A percentile compares a stretch with the other conserved stretches of the same genome.
These are phyloP conservation scores for Erynnis tages DNA, from an alignment of 2,888 invertebrate species.

Conservation along the genomic window DNA sequence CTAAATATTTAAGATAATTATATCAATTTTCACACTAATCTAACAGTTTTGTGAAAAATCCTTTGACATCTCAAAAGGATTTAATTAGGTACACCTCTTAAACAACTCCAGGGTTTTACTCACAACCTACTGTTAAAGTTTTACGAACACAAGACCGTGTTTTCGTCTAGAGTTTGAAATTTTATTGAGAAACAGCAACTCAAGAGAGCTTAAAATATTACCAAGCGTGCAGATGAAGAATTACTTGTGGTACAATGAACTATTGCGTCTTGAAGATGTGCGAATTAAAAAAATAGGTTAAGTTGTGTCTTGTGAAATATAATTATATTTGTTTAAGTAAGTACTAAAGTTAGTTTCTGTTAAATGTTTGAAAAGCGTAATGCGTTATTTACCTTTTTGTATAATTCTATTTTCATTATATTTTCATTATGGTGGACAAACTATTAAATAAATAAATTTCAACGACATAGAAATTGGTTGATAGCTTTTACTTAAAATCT, in stretches of 20 bases:
- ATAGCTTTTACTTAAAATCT: too few species aligned
- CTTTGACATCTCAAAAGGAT: neutral
- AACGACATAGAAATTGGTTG: too few species aligned
- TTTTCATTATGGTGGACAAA: too few species aligned
- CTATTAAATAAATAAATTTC: too few species aligned
- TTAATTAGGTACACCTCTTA: neutral
- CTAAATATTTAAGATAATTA: neutral
- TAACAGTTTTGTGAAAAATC: too few species aligned
- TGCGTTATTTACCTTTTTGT: too few species aligned
- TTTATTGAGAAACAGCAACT: constrained; percentile 12
- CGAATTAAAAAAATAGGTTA: too few species aligned
- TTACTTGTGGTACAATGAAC: constrained; percentile 15
- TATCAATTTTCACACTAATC: too few species aligned
- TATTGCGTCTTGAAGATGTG: neutral
- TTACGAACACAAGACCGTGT: constrained; percentile 7
- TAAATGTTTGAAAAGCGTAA: too few species aligned
- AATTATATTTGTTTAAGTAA: too few species aligned
- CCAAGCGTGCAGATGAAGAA: neutral
- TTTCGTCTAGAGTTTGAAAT: constrained; percentile 6
- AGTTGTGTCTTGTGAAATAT: neutral
- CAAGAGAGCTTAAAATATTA: constrained; percentile 11
- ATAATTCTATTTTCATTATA: too few species aligned
- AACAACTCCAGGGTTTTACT: neutral
- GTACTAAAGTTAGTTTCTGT: too few species aligned
- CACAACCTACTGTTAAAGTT: neutral